phyloP scores from a whole-genome alignment of 2,797 vertebrate species.

The Okamejei kenojei region DNA sequence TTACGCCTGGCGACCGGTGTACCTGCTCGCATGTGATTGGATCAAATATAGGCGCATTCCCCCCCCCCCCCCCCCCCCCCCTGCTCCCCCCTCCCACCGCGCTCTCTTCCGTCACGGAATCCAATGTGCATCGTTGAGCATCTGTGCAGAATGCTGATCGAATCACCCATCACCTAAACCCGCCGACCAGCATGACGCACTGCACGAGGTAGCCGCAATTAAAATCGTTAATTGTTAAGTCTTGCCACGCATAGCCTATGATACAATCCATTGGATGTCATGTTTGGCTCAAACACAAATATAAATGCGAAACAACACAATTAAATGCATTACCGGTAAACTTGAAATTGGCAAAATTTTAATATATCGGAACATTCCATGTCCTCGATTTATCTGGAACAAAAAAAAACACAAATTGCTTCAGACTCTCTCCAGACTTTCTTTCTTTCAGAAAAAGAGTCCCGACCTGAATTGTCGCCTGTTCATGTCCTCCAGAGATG shows the following conservation, averaged over 20 bases:
- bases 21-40: background rate
- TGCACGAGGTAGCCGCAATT: background rate
- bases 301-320: background rate
- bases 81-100: background rate
- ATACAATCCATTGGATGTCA: background rate
- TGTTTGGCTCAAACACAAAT: background rate
- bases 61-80: background rate
- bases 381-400: too few species aligned
- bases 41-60: background rate
- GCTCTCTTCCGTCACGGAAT: background rate
- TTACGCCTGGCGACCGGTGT: background rate
- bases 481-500: too few species aligned
- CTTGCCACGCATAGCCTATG: background rate
- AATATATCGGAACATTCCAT: too few species aligned
- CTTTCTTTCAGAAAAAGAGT: too few species aligned
- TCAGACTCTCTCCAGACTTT: too few species aligned
- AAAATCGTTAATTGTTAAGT: background rate
- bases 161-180: background rate
- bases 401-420: too few species aligned
- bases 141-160: background rate
- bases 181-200: background rate
- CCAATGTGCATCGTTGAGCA: background rate
- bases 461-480: too few species aligned
- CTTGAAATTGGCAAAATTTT: background rate
- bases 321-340: background rate